Percentiles rank a stretch among this genome's conserved stretches.
These are phyloP conservation scores for Ectemnius cavifrons DNA, from an alignment of 2,888 invertebrate species.

Conservation along the genomic window DNA sequence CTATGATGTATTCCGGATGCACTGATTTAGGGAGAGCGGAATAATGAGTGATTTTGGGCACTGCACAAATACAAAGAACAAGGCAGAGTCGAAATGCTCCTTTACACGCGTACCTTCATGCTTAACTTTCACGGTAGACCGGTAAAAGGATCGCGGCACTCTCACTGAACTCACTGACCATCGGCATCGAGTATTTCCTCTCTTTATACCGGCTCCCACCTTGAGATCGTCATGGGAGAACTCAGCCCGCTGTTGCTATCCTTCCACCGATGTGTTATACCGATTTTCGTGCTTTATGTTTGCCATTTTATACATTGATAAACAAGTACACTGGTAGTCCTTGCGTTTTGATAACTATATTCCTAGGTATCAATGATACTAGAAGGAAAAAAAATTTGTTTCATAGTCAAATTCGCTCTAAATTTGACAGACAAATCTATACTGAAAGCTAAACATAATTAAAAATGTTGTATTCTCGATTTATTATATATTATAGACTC, in stretches of 20 bases:
- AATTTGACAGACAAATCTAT: too few relatives aligned
- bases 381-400: background rate
- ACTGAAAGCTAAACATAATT: too few relatives aligned
- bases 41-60: too few relatives aligned
- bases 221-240: slow-evolving; percentile 44
- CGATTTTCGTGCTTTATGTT: background rate
- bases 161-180: slow-evolving; percentile 77
- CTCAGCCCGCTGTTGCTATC: slow-evolving; percentile 4
- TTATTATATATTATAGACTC: too few relatives aligned
- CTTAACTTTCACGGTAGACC: slow-evolving; percentile 71
- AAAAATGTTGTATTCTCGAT: too few relatives aligned
- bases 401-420: background rate
- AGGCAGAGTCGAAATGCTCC: too few relatives aligned
- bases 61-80: too few relatives aligned
- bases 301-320: too few relatives aligned
- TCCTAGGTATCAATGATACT: background rate
- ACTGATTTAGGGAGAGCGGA: too few relatives aligned
- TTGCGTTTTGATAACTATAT: background rate
- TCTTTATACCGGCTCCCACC: slow-evolving; percentile 76
- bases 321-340: too few relatives aligned
- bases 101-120: slow-evolving; percentile 71
- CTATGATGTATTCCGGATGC: too few relatives aligned
- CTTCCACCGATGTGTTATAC: too few relatives aligned
- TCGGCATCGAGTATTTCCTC: slow-evolving; percentile 71
- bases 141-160: slow-evolving; percentile 75